Base-by-base conservation (phyloP, 2,888 invertebrate species). In the Therioaphis trifolii region DNA sequence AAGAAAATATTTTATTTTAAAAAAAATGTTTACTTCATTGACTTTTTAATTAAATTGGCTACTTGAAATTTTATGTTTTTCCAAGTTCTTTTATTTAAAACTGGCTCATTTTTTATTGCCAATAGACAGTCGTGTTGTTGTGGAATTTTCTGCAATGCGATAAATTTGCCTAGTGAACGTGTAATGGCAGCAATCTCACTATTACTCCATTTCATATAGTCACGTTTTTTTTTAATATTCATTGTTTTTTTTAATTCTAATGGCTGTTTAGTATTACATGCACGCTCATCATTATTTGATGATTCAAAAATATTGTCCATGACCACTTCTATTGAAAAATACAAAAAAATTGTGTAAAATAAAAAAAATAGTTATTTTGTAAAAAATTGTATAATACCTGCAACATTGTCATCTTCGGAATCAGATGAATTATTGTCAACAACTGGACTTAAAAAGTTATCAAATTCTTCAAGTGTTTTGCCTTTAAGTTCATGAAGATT, bases 101-200 rank as follows among this genome's bases (percentile, higher is more conserved):
- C n/a, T n/a, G n/a, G n/a, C n/a, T n/a, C n/a, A n/a, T n/a, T n/a
- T n/a, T n/a, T n/a, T n/a, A 61, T 27, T 4, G 61, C 27, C 15
- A 61, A 61, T 15, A 61, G 61, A 27, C 27, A 61, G 27, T 61
- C 61, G 27, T 61, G 61, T 27, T 61, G 61, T 27, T 27, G 61
- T 27, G 27, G 27, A 24, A 27, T 61, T 61, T 61, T 61, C 15
- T 27, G 61, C 15, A 61, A 27, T 1, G 61, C 61, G 7, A n/a
- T n/a, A n/a, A n/a, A n/a, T n/a, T 61, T 61, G 12, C 27, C 61
- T 27, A 61, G 27, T 27, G 27, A 27, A 14, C 27, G 24, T 61
- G 24, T 61, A 1, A 27, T 4, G 12, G 61, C 61, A 27, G 24
- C 24, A 11, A 61, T 61, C 27, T 61, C 61, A 29, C 1, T 15